A percentile compares a stretch with the other conserved stretches of the same genome.
These are phyloP conservation scores for Microtus richardsoni DNA, from an alignment of 2,113 vertebrate species.

Conservation along the genomic window DNA sequence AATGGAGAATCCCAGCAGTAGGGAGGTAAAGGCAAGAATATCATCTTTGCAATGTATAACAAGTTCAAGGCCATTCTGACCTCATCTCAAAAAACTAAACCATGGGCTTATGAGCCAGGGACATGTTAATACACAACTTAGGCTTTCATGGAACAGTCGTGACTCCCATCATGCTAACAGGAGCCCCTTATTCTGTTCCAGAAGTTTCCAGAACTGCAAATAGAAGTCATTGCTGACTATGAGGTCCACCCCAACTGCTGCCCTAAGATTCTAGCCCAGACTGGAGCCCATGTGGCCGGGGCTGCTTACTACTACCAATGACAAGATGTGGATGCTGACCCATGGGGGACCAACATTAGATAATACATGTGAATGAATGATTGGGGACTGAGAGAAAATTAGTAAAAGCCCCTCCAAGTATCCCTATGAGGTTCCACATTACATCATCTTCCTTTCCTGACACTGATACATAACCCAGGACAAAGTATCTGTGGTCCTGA, in stretches of 20 bases:
- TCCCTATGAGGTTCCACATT: too few species aligned
- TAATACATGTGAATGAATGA: too few species aligned
- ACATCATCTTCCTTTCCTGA: too few species aligned
- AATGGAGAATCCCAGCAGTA: neutral
- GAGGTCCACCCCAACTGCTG: slow-evolving; percentile 95
- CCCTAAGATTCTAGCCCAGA: slow-evolving; percentile 95
- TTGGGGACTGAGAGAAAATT: too few species aligned
- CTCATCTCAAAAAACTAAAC: neutral
- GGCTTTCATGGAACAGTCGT: neutral
- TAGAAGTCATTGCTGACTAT: slow-evolving; percentile 94
- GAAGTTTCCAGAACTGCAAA: slow-evolving; percentile 89
- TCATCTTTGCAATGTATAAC: neutral
- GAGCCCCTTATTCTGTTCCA: slow-evolving; percentile 73
- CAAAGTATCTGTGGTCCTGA: too few species aligned
- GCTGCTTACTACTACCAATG: too few species aligned
- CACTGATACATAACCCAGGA: too few species aligned
- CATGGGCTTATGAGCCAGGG: slow-evolving; percentile 8
- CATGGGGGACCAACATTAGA: too few species aligned
- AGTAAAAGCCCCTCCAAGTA: too few species aligned
- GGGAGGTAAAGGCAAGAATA: neutral
- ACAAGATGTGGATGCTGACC: too few species aligned
- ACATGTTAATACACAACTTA: neutral
- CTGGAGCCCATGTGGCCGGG: too few species aligned
- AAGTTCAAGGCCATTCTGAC: neutral
- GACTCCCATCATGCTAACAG: slow-evolving; percentile 12